These are phyloP conservation scores for Hyla sarda DNA, from an alignment of 2,113 vertebrate species.

Conservation along the genomic window DNA sequence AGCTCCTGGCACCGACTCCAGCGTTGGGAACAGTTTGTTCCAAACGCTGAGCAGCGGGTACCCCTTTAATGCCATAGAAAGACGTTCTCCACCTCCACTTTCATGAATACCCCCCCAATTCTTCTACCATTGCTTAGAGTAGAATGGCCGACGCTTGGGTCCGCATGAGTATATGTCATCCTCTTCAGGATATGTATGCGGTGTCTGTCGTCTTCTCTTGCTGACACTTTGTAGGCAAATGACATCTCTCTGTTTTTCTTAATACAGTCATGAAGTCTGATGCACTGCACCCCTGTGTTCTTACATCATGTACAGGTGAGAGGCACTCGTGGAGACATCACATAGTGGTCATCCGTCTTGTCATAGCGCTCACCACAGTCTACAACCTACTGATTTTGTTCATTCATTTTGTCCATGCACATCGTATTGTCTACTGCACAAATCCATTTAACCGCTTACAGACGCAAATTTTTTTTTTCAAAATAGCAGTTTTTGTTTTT, in stretches of 20 bases:
- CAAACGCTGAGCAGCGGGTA: too few relatives aligned
- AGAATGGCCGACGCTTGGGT: too few relatives aligned
- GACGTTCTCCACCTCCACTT: too few relatives aligned
- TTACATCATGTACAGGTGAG: slow-evolving; percentile 55
- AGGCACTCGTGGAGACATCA: slow-evolving; percentile 24
- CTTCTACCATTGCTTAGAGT: neutral
- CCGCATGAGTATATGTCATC: neutral
- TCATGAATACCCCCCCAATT: too few relatives aligned
- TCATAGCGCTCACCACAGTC: neutral
- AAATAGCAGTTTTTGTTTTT: too few relatives aligned
- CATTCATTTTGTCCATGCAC: slow-evolving; percentile 28
- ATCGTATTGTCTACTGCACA: neutral
- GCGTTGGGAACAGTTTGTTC: too few relatives aligned
- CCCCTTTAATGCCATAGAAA: too few relatives aligned
- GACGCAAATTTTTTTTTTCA: too few relatives aligned
- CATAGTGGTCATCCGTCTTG: slow-evolving; percentile 30
- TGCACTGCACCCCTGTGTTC: slow-evolving; percentile 56
- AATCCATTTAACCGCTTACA: too few relatives aligned
- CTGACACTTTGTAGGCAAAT: slow-evolving; percentile 25
- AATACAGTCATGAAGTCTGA: slow-evolving; percentile 52
- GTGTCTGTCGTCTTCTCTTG: neutral
- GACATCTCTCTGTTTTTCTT: slow-evolving; percentile 55
- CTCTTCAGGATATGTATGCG: slow-evolving; percentile 5
- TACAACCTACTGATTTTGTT: neutral
- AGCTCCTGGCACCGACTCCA: too few relatives aligned